phyloP scores from a whole-genome alignment of 2,113 vertebrate species.

The Solea solea region DNA sequence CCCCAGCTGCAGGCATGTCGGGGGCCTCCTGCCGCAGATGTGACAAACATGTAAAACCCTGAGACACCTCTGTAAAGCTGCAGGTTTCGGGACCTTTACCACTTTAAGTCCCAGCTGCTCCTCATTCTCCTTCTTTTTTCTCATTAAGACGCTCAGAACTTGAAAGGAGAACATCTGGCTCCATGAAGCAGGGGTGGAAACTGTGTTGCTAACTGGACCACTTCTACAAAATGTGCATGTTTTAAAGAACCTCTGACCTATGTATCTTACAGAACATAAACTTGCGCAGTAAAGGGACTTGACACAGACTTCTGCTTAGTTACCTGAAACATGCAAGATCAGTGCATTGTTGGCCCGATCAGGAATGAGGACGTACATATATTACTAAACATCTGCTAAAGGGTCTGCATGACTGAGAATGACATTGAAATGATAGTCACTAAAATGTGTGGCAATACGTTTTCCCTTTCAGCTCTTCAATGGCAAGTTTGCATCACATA shows the following conservation, averaged over 20 bases:
- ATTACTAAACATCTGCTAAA: no score
- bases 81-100: slow-evolving; percentile 33
- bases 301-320: no score
- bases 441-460: no score
- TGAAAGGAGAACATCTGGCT: slow-evolving; percentile 48
- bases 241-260: neutral
- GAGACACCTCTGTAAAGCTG: slow-evolving; percentile 42
- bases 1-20: slow-evolving; percentile 31
- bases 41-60: slow-evolving; percentile 32
- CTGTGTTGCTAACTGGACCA: neutral
- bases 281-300: neutral
- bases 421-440: no score
- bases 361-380: no score
- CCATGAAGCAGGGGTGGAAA: neutral
- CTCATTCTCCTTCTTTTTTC: slow-evolving; percentile 26
- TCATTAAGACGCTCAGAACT: slow-evolving; percentile 38
- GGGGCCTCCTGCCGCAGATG: slow-evolving; percentile 63
- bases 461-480: no score
- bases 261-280: neutral
- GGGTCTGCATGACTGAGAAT: no score
- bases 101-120: slow-evolving; percentile 29
- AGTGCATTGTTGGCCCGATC: no score
- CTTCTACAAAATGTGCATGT: neutral
- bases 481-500: no score
- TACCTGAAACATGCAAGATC: no score